Base-by-base conservation (phyloP, 2,888 invertebrate species). In the Acanthosoma haemorrhoidale region DNA sequence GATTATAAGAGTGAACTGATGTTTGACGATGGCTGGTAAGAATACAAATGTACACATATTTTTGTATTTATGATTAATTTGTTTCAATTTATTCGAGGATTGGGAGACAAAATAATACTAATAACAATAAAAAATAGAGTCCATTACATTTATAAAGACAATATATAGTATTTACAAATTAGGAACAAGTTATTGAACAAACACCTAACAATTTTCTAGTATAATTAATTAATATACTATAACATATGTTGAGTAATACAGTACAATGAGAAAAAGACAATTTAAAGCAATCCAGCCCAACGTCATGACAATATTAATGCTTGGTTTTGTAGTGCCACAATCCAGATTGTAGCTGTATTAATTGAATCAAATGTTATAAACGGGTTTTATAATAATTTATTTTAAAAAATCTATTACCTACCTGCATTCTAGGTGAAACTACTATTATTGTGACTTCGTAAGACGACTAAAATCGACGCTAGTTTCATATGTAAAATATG, bases 71-170 rank as follows among this genome's bases (percentile, higher is more conserved):
- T 11, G 21, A 59, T 31, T 38, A 41, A 66, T n/a, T 18, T 66
- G 66, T 66, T 66, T 66, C 66, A 66, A 66, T 66, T 66, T 66
- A 66, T 66, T 66, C 66, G 66, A 16, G 18, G 60, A 6, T 6
- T 43, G 15, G 18, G 43, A 43, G 4, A 11, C 31, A 11, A 60
- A n/a, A 11, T n/a, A n/a, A n/a, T n/a, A n/a, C n/a, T n/a, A n/a
- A n/a, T n/a, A n/a, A n/a, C n/a, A n/a, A n/a, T n/a, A n/a, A n/a
- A n/a, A n/a, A n/a, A n/a, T n/a, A 36, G 6, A 34, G 34, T 11
- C 21, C 32, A 60, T 38, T 32, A 43, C 16, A 66, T 29, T 36
- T 64, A 31, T 32, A 29, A 38, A 66, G 25, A 11, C 18, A 61
- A n/a, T 6, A 8, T 58, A 13, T 43, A 38, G n/a, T 43, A 63